Evolutionary conservation across 2,797 vertebrate genomes (phyloP), one percentile per base, ranked within the genome.

Genomic region (Acridotheres tristis): DNA sequence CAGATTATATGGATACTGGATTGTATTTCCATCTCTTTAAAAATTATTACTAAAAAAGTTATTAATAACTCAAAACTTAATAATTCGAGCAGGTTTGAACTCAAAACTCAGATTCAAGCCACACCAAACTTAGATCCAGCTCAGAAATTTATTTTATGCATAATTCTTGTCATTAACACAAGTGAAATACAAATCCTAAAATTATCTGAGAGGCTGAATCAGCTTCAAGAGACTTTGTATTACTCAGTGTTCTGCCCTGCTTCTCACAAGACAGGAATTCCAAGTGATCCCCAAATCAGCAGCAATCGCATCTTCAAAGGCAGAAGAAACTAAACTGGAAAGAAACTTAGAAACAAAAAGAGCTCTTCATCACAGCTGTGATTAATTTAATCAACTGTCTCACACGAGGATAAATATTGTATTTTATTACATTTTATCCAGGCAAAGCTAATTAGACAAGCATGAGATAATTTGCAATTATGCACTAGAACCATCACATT

Each of bases 381-480:
- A 94, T 90, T 90, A 89, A 80, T 81, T 29, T 66, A 89, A 93
- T 63, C 84, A 78, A 50, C 59, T 69, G 26, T 48, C 84, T 82
- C 83, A 67, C 2, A 2, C 4, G 5, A 87, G 81, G 59, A 93
- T 55, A 93, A 92, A 89, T 69, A 90, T 5, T 58, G 51, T 38
- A 76, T 73, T 93, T 71, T 78, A 71, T 32, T 63, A 57, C 74
- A 66, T 94, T 89, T 90, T 79, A 63, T 55, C 27, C 51, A 59
- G 51, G 77, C 47, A 92, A 73, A 89, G 45, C 67, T 66, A 80
- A 92, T 88, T 90, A 90, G 47, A 75, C 86, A 92, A 81, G 54
- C 84, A 51, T 47, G 38, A 88, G 66, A 36, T 76, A 78, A 94
- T 55, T 76, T 85, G 59, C 59, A 87, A 42, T 79, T 90, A 79